Base-by-base conservation (phyloP, 1,140 invertebrate genomes). In the Asobara japonica region DNA sequence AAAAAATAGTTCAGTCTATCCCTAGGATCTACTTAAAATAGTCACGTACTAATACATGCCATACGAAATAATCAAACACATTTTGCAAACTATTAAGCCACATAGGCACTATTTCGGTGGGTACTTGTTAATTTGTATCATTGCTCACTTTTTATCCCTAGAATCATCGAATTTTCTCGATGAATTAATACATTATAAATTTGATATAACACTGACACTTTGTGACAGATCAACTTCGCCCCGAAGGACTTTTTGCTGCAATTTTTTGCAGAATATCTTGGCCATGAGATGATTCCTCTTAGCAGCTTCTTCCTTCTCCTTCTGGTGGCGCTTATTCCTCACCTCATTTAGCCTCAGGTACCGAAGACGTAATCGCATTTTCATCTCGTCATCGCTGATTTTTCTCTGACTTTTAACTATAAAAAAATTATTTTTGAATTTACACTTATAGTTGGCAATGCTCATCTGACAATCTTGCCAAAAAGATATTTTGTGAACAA, bases 211-310 rank as follows among this genome's bases (percentile, higher is more conserved):
- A 72, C 86, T 88, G 25, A 87, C 79, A 76, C 88, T 89, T 75
- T 89, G 89, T 8, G 88, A 89, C 8, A 90, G 71, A 78, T 89
- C 83, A 4, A 89, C 86, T 72, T 89, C 83, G 68, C 88, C 89
- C 62, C 79, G 81, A 36, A 90, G 74, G 62, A 88, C 87, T 81
- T 87, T 88, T 41, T 86, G 84, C 62, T 90, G 89, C 22, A 90
- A 77, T 74, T 86, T 90, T 81, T 89, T 88, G 51, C 88, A 86
- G 81, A 89, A 91, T 71, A 90, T 83, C 75, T 88, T 87, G 3
- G 89, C 89, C 89, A 90, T 89, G 0, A 90, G 74, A 71, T 89
- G 85, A 78, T 90, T 90, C 29, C 87, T 87, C 11, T 82, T 78
- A 13, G 87, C 80, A 48, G 88, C 84, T 67, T 89, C 87, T 78